Evolutionary conservation across 2,888 invertebrate genomes (phyloP), one percentile per base, ranked within the genome.

Genomic region (Agrilus mali): DNA sequence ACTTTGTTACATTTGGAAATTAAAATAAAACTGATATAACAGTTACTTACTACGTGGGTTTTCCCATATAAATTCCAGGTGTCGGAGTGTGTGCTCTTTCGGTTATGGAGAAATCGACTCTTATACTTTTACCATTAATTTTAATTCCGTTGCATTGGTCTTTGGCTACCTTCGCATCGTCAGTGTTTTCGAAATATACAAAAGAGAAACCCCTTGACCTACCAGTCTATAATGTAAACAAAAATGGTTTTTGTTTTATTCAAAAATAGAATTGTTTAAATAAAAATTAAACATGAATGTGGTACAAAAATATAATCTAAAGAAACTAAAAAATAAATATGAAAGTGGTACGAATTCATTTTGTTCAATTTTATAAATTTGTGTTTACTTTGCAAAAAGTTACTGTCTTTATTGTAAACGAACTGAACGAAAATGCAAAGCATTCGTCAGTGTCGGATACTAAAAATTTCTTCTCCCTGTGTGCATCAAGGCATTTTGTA

Each of bases 61-160:
- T 88, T 39, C 96, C 96, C 85, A 94, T 90, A 62, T 96, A 96
- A 54, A 95, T 86, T 44, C 96, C 96, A 7, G 96, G 96, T 5
- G 96, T 97, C 10, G 96, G 96, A 1, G 95, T 94, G 65, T 96
- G 96, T 8, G 96, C 90, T 46, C 95, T 77, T 68, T 92, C 85
- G 35, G 96, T 96, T 57, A 96, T 93, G 6, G 95, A 95, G 69
- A 79, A 96, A 68, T 95, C 96, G 7, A 96, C 95, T 53, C 96
- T 76, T 56, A 96, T 94, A 56, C 86, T 78, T 44, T 94, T 79
- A 0, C 89, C 89, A 67, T 95, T 94, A 40, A 97, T 86, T 69
- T 92, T 92, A 78, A 92, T 86, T 43, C 95, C 96, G 43, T 85
- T 82, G 60, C 93, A 93, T 56, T 87, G 80, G 59, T 95, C 92